Percentiles rank a stretch among this genome's conserved stretches.
These are phyloP conservation scores for Chaetorhynchus papuensis DNA, from an alignment of 2,113 vertebrate species.

Conservation along the genomic window DNA sequence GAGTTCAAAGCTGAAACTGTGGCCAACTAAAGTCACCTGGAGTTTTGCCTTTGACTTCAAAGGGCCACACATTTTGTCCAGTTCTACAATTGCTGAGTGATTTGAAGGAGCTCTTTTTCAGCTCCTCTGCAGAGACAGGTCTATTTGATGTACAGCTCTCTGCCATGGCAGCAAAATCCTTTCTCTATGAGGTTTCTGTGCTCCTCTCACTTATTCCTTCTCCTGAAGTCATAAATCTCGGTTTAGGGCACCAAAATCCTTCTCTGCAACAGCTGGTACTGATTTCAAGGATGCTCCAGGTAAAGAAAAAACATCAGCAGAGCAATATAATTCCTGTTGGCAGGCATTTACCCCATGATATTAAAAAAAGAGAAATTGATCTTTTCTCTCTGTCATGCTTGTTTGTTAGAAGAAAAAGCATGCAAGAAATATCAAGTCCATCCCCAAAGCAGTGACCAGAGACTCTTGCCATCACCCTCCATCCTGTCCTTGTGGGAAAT, in stretches of 20 bases:
- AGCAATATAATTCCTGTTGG: conserved; percentile 7
- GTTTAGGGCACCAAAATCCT: conserved; percentile 17
- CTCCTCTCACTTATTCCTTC: background rate
- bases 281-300: conserved; percentile 32
- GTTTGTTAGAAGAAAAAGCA: background rate
- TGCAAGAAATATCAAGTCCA: background rate
- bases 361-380: background rate
- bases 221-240: conserved; percentile 16
- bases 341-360: background rate
- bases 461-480: background rate
- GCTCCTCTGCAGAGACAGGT: background rate
- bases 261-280: conserved; percentile 23
- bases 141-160: background rate
- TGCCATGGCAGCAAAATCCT: background rate
- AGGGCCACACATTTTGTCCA: background rate
- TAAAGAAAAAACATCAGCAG: background rate
- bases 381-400: background rate
- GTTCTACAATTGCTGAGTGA: background rate
- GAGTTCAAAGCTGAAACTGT: background rate
- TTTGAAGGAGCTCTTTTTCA: background rate
- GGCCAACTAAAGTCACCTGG: background rate
- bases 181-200: background rate
- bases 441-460: background rate
- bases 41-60: conserved; percentile 39
- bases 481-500: background rate